Evolutionary conservation across 1,140 invertebrate species (phyloP).

Genomic region (Artemia franciscana): DNA sequence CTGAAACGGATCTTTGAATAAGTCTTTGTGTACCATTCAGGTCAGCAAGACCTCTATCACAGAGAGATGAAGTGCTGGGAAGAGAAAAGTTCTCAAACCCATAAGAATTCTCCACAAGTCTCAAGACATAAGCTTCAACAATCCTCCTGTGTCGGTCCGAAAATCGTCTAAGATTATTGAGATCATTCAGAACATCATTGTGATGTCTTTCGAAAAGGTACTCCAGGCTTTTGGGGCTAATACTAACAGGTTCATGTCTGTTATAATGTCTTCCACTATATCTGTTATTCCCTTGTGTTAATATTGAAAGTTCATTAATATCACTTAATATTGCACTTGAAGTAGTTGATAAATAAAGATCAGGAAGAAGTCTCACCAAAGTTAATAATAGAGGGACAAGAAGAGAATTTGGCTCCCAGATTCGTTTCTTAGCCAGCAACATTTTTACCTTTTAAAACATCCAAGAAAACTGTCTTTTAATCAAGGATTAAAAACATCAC

Average conservation of each 20-base stretch:
- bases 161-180: background rate
- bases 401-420: background rate
- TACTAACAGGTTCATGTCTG: background rate
- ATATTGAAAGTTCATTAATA: background rate
- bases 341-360: background rate
- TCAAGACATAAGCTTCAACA: background rate
- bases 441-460: too few species aligned
- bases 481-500: too few species aligned
- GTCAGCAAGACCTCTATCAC: background rate
- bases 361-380: background rate
- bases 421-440: background rate
- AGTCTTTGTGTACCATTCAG: background rate
- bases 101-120: background rate
- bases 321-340: background rate
- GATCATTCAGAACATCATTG: background rate
- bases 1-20: background rate
- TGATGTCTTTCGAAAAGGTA: background rate
- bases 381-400: background rate
- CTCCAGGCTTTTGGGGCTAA: background rate
- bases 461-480: too few species aligned
- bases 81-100: background rate
- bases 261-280: background rate
- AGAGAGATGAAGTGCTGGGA: background rate
- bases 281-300: background rate
- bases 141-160: background rate